A percentile compares a stretch with the other conserved stretches of the same genome.
Evolutionary conservation across 2,113 vertebrate species (phyloP).

Genomic region (Antigone vipio): DNA sequence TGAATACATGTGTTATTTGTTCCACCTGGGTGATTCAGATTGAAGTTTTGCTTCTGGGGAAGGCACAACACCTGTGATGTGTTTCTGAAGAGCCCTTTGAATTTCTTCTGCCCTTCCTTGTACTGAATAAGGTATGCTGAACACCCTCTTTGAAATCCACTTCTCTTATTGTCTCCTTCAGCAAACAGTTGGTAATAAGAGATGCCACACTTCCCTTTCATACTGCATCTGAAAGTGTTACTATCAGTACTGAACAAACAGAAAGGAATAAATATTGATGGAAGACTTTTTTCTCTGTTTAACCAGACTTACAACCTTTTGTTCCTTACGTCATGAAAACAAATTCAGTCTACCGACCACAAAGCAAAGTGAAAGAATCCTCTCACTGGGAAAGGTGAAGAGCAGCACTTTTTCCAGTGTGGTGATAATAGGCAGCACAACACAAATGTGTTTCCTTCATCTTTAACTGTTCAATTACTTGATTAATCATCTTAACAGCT

Average conservation of each 20-base stretch:
- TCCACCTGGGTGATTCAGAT: not conserved
- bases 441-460: not conserved
- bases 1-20: not conserved
- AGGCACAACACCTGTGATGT: accelerated
- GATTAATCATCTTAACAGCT: not conserved
- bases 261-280: not conserved
- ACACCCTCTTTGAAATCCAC: not conserved
- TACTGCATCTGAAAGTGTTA: not conserved
- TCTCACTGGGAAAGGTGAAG: not conserved
- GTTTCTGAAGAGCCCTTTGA: not conserved
- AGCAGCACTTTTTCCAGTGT: not conserved
- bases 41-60: not conserved
- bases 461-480: not conserved
- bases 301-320: not conserved
- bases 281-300: not conserved
- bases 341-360: not conserved
- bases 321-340: not conserved
- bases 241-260: not conserved
- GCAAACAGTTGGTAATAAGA: not conserved
- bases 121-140: not conserved
- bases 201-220: not conserved
- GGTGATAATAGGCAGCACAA: not conserved
- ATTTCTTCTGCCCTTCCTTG: not conserved
- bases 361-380: not conserved
- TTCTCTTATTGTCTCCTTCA: not conserved